These are phyloP conservation scores for Pseudomyrmex sp. DNA, from an alignment of 1,140 invertebrate genomes.

Conservation along the genomic window DNA sequence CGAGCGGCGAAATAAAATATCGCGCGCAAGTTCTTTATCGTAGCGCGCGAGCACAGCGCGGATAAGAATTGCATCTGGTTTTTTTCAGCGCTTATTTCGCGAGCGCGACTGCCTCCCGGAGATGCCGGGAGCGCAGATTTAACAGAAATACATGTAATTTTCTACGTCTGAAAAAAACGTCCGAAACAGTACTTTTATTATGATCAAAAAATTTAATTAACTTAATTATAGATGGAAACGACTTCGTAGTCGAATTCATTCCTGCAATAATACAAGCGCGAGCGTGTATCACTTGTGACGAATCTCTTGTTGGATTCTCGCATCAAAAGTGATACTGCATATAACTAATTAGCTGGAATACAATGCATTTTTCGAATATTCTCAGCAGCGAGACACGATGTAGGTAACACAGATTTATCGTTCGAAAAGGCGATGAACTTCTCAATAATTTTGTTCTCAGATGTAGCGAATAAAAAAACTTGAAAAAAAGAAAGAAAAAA, in stretches of 20 bases:
- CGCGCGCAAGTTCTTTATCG: background rate
- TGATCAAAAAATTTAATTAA: constrained; percentile 20
- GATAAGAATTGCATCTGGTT: constrained; percentile 48
- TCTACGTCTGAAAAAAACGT: background rate
- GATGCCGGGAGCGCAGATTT: constrained; percentile 22
- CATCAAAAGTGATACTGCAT: background rate
- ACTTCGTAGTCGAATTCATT: no score
- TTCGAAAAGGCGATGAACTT: constrained; percentile 48
- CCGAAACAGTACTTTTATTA: constrained; percentile 20
- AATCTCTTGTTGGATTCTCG: constrained; percentile 2
- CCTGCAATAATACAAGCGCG: background rate
- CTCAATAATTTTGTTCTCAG: constrained; percentile 67
- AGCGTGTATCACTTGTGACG: background rate
- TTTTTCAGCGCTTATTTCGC: constrained; percentile 7
- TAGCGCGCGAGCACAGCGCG: background rate
- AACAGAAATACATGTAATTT: constrained; percentile 41
- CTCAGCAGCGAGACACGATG: background rate
- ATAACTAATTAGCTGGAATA: background rate
- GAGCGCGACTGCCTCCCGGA: constrained; percentile 4
- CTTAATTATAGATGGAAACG: background rate
- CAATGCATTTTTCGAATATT: background rate
- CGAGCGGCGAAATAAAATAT: constrained; percentile 24
- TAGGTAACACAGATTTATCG: constrained; percentile 42
- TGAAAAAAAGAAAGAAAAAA: constrained; percentile 10
- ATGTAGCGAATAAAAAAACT: constrained; percentile 59